phyloP scores from a whole-genome alignment of 2,888 invertebrate species.

The Heliconius hortense region DNA sequence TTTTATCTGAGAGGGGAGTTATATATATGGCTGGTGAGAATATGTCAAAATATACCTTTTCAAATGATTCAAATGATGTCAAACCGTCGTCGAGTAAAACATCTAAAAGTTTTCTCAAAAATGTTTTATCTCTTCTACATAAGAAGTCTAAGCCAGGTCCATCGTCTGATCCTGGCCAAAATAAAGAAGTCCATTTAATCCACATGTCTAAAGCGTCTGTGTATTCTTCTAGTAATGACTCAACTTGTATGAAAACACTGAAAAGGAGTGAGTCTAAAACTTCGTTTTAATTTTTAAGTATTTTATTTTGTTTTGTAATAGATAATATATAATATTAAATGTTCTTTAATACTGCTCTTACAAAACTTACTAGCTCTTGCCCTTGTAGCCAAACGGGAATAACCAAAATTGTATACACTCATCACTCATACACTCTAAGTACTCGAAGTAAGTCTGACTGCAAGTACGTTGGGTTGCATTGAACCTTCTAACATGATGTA shows the following conservation, averaged over 20 bases:
- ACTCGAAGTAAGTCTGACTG: too few relatives aligned
- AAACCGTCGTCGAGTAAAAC: slow-evolving; percentile 59
- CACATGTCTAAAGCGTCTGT: slow-evolving; percentile 64
- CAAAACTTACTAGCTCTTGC: background rate
- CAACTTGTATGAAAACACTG: slow-evolving; percentile 49
- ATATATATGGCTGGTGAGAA: slow-evolving; percentile 57
- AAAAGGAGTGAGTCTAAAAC: slow-evolving; percentile 59
- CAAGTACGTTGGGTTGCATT: too few relatives aligned
- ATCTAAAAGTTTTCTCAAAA: slow-evolving; percentile 63
- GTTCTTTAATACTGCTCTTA: background rate
- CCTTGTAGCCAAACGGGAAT: background rate
- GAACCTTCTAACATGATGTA: too few relatives aligned
- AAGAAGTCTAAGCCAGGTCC: slow-evolving; percentile 55
- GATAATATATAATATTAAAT: slow-evolving; percentile 39
- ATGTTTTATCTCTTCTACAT: slow-evolving; percentile 56
- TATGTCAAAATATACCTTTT: slow-evolving; percentile 60
- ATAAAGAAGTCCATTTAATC: slow-evolving; percentile 54
- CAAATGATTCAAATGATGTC: slow-evolving; percentile 48
- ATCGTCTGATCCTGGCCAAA: slow-evolving; percentile 63
- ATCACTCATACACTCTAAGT: too few relatives aligned
- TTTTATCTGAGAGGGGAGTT: slow-evolving; percentile 62
- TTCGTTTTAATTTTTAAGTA: slow-evolving; percentile 53
- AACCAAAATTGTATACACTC: too few relatives aligned
- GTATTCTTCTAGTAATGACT: slow-evolving; percentile 59
- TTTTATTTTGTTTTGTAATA: slow-evolving; percentile 44